Evolutionary conservation across 2,113 vertebrate species (phyloP), one percentile per base, ranked within the genome.

Genomic region (Tragelaphus strepsiceros): DNA sequence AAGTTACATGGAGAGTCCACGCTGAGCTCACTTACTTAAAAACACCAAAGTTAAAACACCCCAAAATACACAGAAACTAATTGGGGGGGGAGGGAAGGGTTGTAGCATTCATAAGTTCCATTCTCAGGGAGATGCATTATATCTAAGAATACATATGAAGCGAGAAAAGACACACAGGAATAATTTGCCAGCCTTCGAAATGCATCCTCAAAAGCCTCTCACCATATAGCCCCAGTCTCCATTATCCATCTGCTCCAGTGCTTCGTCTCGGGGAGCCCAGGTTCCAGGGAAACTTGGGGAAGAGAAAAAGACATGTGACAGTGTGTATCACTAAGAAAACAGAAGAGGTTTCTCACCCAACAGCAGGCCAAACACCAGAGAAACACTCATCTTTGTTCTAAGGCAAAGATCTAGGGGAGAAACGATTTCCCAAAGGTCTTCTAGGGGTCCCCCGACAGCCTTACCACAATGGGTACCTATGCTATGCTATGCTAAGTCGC

Each of bases 181-280:
- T 43, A 67, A 94, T 64, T 7, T 59, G 90, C 77, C 49, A 46
- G 85, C 16, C 90, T 97, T 92, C 74, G 62, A 83, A 90, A 53
- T 1, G 61, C 3, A 62, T 54, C 61, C 74, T 43, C 71, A 46
- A 58, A 95, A 49, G 30, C 78, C 64, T 98, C 99, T 99, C 99
- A 99, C 99, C 99, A 99, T 99, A 99, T 99, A 99, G 98, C 99
- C 99, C 99, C 99, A 99, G 99, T 99, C 99, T 99, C 99, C 99
- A 99, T 99, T 99, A 99, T 99, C 99, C 99, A 99, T 99, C 99
- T 99, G 99, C 98, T 98, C 98, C 97, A 91, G 96, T 91, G 96
- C 97, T 97, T 96, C 97, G 98, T 98, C 98, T 46, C 46, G 58
- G 61, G 97, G 95, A 97, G 94, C 96, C 98, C 98, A 97, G 98